Conservation (phyloP, 2,888 invertebrate species). For the Microchrysa polita region DNA sequence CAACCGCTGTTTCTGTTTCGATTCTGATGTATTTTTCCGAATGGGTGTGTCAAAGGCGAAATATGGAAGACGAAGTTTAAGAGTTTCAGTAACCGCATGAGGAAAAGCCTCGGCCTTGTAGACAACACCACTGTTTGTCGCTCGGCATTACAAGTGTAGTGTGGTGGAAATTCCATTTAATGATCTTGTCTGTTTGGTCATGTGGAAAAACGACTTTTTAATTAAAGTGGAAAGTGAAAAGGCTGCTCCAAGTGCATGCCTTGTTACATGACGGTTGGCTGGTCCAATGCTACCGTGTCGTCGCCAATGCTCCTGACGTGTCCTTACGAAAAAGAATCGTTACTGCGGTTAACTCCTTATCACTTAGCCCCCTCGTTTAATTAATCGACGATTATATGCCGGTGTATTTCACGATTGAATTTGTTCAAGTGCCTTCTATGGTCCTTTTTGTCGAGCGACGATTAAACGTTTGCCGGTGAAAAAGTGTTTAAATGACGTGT, state of each 20-base stretch:
- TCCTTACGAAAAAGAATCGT: slow-evolving; percentile 2
- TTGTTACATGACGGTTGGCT: slow-evolving; percentile 43
- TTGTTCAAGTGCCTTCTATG: slow-evolving; percentile 39
- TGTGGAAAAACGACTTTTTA: slow-evolving; percentile 64
- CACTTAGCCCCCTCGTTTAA: slow-evolving; percentile 18
- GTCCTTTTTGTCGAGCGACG: slow-evolving; percentile 30
- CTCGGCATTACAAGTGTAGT: neutral
- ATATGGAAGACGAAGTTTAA: neutral
- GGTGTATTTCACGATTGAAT: slow-evolving; percentile 40
- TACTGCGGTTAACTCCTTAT: neutral
- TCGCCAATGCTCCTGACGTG: no score
- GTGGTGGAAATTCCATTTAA: slow-evolving; percentile 18
- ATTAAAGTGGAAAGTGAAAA: slow-evolving; percentile 52
- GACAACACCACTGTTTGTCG: neutral
- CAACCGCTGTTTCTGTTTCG: slow-evolving; percentile 6
- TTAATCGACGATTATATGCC: slow-evolving; percentile 13
- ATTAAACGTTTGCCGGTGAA: slow-evolving; percentile 6
- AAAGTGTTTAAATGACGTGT: neutral
- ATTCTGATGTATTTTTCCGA: slow-evolving; percentile 5
- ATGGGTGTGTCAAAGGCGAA: neutral
- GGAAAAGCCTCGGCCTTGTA: neutral
- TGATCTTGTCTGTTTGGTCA: slow-evolving; percentile 60
- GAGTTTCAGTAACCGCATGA: neutral
- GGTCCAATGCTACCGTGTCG: slow-evolving; percentile 6
- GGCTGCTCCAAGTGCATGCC: slow-evolving; percentile 21